These are phyloP conservation scores for Stratiolaelaps scimitus DNA, from an alignment of 1,140 invertebrate species.

Conservation along the genomic window DNA sequence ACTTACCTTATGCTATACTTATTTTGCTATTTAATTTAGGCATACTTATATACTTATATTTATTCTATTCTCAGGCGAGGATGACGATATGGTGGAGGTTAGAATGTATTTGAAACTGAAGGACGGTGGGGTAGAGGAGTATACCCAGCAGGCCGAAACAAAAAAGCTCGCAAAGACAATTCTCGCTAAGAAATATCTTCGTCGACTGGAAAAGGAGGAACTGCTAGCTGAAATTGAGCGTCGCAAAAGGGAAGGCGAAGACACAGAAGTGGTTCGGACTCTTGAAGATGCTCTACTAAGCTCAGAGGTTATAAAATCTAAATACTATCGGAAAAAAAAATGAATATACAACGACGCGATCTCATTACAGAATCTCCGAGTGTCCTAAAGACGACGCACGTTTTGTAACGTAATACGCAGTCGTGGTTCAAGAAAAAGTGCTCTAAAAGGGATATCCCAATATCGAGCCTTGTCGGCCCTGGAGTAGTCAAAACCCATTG, in stretches of 20 bases:
- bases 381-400: too few species aligned
- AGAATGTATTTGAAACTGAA: not conserved
- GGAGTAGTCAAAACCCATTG: too few species aligned
- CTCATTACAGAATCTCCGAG: too few species aligned
- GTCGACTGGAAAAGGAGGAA: not conserved
- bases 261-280: not conserved
- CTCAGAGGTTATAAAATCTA: not conserved
- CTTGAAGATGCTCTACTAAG: not conserved
- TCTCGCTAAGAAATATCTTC: constrained; percentile 11
- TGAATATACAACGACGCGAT: not conserved
- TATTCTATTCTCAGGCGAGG: not conserved
- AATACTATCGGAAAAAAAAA: constrained; percentile 8
- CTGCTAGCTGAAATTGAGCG: not conserved
- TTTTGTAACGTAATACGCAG: too few species aligned
- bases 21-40: not conserved
- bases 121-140: not conserved
- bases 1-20: not conserved
- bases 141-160: not conserved
- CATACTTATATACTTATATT: not conserved
- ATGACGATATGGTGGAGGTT: not conserved
- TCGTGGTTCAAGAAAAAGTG: too few species aligned
- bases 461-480: too few species aligned
- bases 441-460: too few species aligned
- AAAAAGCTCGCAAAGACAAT: constrained; percentile 3
- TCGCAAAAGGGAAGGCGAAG: not conserved